phyloP scores from a whole-genome alignment of 37 sponge, comb jelly and placozoan genomes.

The Haliclona indistincta region DNA sequence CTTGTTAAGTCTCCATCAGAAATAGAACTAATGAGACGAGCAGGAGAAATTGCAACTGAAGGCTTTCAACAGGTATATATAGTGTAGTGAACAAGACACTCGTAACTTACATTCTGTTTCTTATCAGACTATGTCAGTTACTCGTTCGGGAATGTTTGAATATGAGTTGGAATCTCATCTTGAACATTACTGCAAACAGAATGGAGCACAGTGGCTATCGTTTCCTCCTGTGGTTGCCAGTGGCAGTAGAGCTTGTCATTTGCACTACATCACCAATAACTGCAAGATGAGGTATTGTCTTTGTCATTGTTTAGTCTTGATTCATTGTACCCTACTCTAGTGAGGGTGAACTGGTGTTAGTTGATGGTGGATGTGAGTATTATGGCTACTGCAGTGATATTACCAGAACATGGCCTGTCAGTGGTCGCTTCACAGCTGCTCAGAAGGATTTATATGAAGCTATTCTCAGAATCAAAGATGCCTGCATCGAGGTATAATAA shows the following conservation, averaged over 20 bases:
- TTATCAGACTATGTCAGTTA: constrained; percentile 38
- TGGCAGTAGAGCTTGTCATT: constrained; percentile 61
- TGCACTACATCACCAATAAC: constrained; percentile 79
- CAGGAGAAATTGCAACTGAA: constrained; percentile 51
- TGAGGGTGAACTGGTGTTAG: constrained; percentile 73
- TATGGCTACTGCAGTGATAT: constrained; percentile 87
- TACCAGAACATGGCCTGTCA: constrained; percentile 86
- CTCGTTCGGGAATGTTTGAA: constrained; percentile 60
- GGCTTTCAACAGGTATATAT: constrained; percentile 51
- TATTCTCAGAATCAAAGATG: constrained; percentile 41
- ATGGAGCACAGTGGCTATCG: constrained; percentile 78
- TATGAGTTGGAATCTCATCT: constrained; percentile 58
- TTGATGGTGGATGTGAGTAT: constrained; percentile 88
- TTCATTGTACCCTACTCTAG: constrained; percentile 20
- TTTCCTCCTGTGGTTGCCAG: constrained; percentile 87
- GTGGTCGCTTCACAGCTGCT: constrained; percentile 65
- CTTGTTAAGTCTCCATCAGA: constrained; percentile 61
- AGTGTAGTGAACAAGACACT: neutral
- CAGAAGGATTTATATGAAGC: constrained; percentile 76
- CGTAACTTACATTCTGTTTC: neutral
- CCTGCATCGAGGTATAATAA: constrained; percentile 44
- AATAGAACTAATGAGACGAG: constrained; percentile 46
- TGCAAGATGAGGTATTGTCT: constrained; percentile 29
- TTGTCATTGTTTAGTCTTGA: neutral
- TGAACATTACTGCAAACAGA: constrained; percentile 63